Evolutionary conservation across 2,888 invertebrate genomes (phyloP).

Genomic region (Drosophila aldrichi): DNA sequence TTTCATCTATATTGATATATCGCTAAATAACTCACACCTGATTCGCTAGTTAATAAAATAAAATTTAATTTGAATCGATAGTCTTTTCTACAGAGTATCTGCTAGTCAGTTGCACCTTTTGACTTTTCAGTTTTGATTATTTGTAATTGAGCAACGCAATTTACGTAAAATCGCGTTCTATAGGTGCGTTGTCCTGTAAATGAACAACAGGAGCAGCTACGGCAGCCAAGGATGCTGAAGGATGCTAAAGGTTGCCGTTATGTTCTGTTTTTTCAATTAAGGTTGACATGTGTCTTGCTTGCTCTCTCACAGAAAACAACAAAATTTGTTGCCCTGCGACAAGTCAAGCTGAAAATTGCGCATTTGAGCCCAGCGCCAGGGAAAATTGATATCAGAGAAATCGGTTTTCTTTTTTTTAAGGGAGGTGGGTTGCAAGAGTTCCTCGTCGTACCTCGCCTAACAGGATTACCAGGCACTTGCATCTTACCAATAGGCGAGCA

Average conservation of each 20-base stretch:
- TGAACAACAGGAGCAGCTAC: slow-evolving; percentile 55
- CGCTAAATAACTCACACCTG: no score
- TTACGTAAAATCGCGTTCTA: slow-evolving; percentile 50
- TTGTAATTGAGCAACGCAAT: slow-evolving; percentile 76
- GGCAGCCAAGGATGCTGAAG: slow-evolving; percentile 15
- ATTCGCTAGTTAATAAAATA: no score
- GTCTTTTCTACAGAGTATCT: background rate
- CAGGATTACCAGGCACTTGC: slow-evolving; percentile 52
- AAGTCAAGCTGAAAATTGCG: slow-evolving; percentile 81
- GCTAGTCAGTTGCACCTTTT: background rate
- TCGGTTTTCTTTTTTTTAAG: slow-evolving; percentile 13
- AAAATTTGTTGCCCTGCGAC: slow-evolving; percentile 68
- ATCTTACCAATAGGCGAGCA: slow-evolving; percentile 12
- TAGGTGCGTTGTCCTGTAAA: slow-evolving; percentile 75
- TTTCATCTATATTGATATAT: no score
- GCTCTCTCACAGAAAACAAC: slow-evolving; percentile 12
- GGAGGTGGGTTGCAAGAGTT: slow-evolving; percentile 30
- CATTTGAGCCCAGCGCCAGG: slow-evolving; percentile 54
- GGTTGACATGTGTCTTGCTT: slow-evolving; percentile 69
- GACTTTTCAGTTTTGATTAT: slow-evolving; percentile 4
- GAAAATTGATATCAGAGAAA: slow-evolving; percentile 32
- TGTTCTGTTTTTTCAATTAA: slow-evolving; percentile 69
- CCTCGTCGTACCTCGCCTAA: slow-evolving; percentile 25
- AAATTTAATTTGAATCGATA: no score
- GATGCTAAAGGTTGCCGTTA: slow-evolving; percentile 46